Percentiles rank a stretch among this genome's conserved stretches.
Evolutionary conservation across 2,888 invertebrate genomes (phyloP).

Genomic region (Danaus chrysippus): DNA sequence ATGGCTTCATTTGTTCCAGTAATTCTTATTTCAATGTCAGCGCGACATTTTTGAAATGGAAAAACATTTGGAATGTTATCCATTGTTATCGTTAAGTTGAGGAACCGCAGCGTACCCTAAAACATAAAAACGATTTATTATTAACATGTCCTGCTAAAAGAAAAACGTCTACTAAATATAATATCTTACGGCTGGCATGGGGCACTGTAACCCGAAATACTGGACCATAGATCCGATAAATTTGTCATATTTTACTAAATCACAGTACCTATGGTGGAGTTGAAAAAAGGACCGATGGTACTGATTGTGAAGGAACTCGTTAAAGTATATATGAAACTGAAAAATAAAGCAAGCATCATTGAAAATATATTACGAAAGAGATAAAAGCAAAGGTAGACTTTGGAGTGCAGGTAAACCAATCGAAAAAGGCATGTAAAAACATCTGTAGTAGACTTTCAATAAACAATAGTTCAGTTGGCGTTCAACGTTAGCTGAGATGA

Average conservation of each 20-base stretch:
- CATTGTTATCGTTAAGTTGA: slow-evolving; percentile 38
- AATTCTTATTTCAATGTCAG: slow-evolving; percentile 33
- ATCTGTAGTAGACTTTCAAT: no score
- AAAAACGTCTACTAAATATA: not conserved
- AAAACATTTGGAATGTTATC: slow-evolving; percentile 39
- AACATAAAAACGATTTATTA: slow-evolving; percentile 4
- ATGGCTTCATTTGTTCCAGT: slow-evolving; percentile 33
- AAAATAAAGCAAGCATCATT: not conserved
- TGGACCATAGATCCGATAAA: slow-evolving; percentile 9
- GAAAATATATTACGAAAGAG: no score
- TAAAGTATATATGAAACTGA: slow-evolving; percentile 35
- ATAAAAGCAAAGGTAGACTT: no score
- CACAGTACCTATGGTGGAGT: slow-evolving; percentile 37
- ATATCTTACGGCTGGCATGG: slow-evolving; percentile 34
- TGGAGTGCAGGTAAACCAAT: no score
- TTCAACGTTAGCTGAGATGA: no score
- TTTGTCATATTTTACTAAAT: slow-evolving; percentile 33
- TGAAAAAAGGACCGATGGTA: slow-evolving; percentile 27
- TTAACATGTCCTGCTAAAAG: not conserved
- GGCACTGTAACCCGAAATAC: slow-evolving; percentile 36
- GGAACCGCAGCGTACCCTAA: slow-evolving; percentile 35
- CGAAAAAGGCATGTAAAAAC: no score
- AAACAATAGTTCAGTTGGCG: no score
- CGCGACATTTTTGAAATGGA: slow-evolving; percentile 42
- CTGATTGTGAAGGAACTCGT: slow-evolving; percentile 29